Evolutionary conservation across 92 coral and sea anemone genomes (phyloP).

Genomic region (Epizoanthus rinbou): DNA sequence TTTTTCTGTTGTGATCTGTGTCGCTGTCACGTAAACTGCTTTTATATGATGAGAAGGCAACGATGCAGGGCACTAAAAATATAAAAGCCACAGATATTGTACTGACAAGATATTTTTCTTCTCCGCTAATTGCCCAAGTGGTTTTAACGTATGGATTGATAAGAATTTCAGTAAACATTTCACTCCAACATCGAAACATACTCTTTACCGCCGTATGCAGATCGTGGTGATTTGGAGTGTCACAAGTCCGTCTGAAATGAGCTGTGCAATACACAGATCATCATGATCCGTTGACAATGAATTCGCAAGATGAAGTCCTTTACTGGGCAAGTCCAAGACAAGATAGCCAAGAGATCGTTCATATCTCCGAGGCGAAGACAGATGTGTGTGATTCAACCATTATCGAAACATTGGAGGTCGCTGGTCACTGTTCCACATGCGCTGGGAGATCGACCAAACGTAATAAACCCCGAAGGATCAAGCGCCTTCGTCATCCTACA

Average conservation of each 20-base stretch:
- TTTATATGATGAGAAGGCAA: neutral
- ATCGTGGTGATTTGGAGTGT: neutral
- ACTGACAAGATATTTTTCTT: neutral
- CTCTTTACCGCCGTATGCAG: conserved; percentile 15
- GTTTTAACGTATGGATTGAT: conserved; percentile 9
- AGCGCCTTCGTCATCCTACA: conserved; percentile 77
- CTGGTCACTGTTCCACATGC: conserved; percentile 20
- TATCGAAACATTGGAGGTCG: neutral
- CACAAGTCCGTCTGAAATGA: neutral
- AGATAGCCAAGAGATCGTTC: conserved; percentile 11
- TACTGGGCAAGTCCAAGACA: conserved; percentile 38
- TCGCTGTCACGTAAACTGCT: conserved; percentile 14
- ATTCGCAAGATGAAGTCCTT: conserved; percentile 28
- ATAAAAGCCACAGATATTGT: conserved; percentile 7
- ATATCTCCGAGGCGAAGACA: conserved; percentile 17
- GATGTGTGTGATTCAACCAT: conserved; percentile 30
- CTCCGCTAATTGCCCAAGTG: conserved; percentile 1
- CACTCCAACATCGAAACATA: neutral
- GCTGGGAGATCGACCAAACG: conserved; percentile 5
- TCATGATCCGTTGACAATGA: conserved; percentile 31
- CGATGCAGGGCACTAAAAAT: neutral
- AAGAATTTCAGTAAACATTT: conserved; percentile 6
- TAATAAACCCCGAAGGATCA: conserved; percentile 48
- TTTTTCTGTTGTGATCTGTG: neutral
- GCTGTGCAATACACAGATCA: neutral